Base-by-base conservation (phyloP, 2,113 vertebrate species). In the Brienomyrus brachyistius region DNA sequence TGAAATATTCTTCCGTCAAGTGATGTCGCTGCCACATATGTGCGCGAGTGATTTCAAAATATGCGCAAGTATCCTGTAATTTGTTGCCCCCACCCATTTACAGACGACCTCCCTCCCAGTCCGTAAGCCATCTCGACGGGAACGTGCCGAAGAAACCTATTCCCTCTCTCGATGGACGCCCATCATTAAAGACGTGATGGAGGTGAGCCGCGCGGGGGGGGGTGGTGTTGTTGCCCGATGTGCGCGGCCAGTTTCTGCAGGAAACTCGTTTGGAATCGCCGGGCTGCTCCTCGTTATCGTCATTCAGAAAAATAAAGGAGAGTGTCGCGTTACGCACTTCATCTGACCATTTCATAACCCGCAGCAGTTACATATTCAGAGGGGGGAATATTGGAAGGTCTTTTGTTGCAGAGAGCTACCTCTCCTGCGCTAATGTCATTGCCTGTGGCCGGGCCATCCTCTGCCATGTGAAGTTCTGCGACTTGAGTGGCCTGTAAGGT, bases 101-200 rank as follows among this genome's bases (percentile, higher is more conserved):
- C 27, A 96, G 95, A 1, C 91, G 0, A 94, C 92, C 90, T 52
- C 94, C 4, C 94, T 93, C 93, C 93, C 95, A 85, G 94, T 94
- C 70, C 92, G 94, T 66, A 98, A 96, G 94, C 59, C 95, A 0
- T 17, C 90, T 15, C 96, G 98, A 91, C 97, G 96, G 80, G 97
- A 99, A 91, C 97, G 96, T 15, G 97, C 97, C 59, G 97, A 97
- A 89, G 96, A 97, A 94, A 98, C 92, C 4, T 99, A 97, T 92
- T 97, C 96, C 23, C 97, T 99, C n/a, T 99, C 98, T 90, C 96
- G 98, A 84, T 99, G 98, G 98, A 98, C 96, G 0, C 98, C 98
- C 10, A 89, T 98, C 91, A 96, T 99, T 92, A 99, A 99, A 93
- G 98, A 99, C 88, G 92, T 99, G 88, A 98, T 99, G 96, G 98